A percentile compares a stretch with the other conserved stretches of the same genome.
Conservation (phyloP, 1,140 invertebrate genomes). For the Calycopis cecrops region DNA sequence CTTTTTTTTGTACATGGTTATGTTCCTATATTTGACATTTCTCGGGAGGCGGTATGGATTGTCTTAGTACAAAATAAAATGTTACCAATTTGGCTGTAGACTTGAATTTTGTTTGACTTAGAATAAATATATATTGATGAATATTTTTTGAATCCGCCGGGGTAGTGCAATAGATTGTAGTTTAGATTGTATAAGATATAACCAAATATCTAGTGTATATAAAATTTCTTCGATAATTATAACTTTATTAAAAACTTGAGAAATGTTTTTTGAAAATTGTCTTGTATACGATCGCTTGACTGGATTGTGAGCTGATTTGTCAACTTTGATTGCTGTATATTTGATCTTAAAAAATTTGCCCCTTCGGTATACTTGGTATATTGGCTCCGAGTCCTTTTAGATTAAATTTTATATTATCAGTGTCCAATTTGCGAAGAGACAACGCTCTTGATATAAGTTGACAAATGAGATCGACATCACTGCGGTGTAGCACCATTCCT, state of each 20-base stretch:
- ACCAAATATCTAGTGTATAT: slow-evolving; percentile 34
- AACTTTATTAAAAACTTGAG: slow-evolving; percentile 10
- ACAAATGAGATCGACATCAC: slow-evolving; percentile 13
- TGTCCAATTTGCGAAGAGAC: neutral
- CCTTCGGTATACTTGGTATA: no score
- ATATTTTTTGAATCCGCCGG: slow-evolving; percentile 63
- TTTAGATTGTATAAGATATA: slow-evolving; percentile 32
- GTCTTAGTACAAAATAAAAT: slow-evolving; percentile 55
- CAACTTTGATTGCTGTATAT: slow-evolving; percentile 5
- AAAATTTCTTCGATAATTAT: slow-evolving; percentile 21
- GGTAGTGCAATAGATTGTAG: slow-evolving; percentile 67
- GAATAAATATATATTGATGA: slow-evolving; percentile 39
- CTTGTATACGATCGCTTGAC: slow-evolving; percentile 19
- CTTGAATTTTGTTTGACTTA: slow-evolving; percentile 40
- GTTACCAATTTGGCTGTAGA: slow-evolving; percentile 69
- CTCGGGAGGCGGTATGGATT: slow-evolving; percentile 48
- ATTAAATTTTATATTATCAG: no score
- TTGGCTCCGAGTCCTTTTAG: no score
- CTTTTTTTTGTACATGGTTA: slow-evolving; percentile 28
- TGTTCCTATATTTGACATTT: slow-evolving; percentile 32
- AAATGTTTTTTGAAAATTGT: slow-evolving; percentile 16
- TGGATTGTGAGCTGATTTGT: slow-evolving; percentile 12
- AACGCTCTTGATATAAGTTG: slow-evolving; percentile 1
- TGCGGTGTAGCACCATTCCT: slow-evolving; percentile 16
- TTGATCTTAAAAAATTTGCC: neutral